phyloP scores from a whole-genome alignment of 2,888 invertebrate genomes.

The Chalcosyrphus nemorum region DNA sequence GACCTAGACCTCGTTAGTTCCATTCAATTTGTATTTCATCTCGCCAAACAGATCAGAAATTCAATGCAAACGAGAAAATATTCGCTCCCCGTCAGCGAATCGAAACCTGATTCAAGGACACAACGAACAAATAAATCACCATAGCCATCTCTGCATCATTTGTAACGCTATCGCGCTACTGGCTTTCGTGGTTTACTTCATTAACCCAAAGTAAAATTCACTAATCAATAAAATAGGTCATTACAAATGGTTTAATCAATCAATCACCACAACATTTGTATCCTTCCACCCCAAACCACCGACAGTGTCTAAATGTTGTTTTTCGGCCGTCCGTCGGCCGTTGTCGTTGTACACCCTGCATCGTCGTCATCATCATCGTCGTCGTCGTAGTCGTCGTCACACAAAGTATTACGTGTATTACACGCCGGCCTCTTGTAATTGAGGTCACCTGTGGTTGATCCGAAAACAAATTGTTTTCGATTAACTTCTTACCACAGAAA shows the following conservation, averaged over 20 bases:
- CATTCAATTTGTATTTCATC: too few relatives aligned
- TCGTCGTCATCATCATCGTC: too few relatives aligned
- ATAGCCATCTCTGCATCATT: background rate
- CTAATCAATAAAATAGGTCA: conserved; percentile 52
- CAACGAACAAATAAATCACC: background rate
- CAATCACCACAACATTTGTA: conserved; percentile 61
- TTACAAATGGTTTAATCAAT: conserved; percentile 67
- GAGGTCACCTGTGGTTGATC: conserved; percentile 50
- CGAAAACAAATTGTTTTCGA: conserved; percentile 66
- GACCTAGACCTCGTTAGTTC: too few relatives aligned
- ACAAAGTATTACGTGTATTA: conserved; percentile 21
- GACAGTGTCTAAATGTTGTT: conserved; percentile 7
- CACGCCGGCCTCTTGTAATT: conserved; percentile 46
- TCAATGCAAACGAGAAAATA: background rate
- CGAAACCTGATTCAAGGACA: background rate
- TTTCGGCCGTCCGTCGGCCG: too few relatives aligned
- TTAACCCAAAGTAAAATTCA: conserved; percentile 36
- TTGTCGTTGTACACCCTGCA: too few relatives aligned
- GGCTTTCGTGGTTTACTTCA: conserved; percentile 33
- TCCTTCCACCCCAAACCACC: background rate
- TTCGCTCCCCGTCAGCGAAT: background rate
- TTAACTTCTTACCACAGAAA: conserved; percentile 66
- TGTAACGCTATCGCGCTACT: background rate
- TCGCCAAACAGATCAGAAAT: background rate
- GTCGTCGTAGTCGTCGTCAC: background rate